Base-by-base conservation (phyloP, 2,888 invertebrate species). In the Ferrisia virgata region DNA sequence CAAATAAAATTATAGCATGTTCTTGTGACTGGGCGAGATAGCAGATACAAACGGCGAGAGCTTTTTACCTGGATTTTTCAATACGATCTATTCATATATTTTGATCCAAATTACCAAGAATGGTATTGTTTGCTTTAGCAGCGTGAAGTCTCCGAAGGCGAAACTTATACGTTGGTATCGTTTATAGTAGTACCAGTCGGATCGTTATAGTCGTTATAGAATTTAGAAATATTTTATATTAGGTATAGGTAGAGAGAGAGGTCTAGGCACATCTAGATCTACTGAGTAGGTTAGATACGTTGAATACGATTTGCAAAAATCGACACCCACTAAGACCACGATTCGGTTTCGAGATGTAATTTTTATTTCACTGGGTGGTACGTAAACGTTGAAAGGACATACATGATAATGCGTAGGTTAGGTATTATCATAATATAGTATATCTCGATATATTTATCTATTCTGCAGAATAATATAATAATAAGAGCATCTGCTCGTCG, bases 61-160 rank as follows among this genome's bases (percentile, higher is more conserved):
- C 53, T 53, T 64, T 64, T 64, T 64, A 64, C 64, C 64, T 64
- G 64, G 28, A 64, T 64, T 64, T 31, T 64, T 64, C 72, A 28
- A 76, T 76, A 28, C 72, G 28, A 28, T 64, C 72, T 76, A 76
- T 76, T 76, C 72, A 76, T 31, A 25, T 25, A 9, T 33, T 76
- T 76, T 36, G 72, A 76, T 76, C 72, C 72, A 76, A 76, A 76
- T 76, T 76, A 76, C 72, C 18, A 3, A 9, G 72, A 76, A 76
- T 76, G 72, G 72, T 76, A 76, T 76, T 76, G 72, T 76, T 76
- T 76, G 72, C 72, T 76, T 36, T 76, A 76, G 36, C 72, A 76
- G 72, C 72, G 72, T 76, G 72, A 76, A 76, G 72, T 64, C 64
- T 64, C 28, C 31, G 64, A 64, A 64, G 64, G 28, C 64, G 28